phyloP scores from a whole-genome alignment of 2,113 vertebrate species.

The Nothocercus nigrocapillus region DNA sequence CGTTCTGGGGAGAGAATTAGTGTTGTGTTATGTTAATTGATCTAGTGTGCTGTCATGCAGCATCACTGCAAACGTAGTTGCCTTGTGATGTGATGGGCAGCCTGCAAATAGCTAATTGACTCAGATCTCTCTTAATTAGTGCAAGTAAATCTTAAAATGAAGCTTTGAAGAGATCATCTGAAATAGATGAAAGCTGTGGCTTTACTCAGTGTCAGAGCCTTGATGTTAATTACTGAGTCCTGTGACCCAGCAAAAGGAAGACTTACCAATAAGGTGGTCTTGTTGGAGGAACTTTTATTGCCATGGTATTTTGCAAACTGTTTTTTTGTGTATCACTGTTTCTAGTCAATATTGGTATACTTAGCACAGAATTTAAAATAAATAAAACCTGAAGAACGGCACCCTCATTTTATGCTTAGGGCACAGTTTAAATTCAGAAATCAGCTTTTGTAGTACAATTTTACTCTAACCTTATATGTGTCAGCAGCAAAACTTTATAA shows the following conservation, averaged over 20 bases:
- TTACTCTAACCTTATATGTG: background rate
- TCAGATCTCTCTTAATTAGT: slow-evolving; percentile 86
- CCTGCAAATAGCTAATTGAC: slow-evolving; percentile 85
- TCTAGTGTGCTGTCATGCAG: slow-evolving; percentile 79
- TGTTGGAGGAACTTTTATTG: background rate
- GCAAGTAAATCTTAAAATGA: slow-evolving; percentile 84
- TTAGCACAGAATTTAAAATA: background rate
- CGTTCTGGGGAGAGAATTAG: background rate
- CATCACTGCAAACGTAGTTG: slow-evolving; percentile 81
- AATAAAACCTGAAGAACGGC: background rate
- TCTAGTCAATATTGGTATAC: background rate
- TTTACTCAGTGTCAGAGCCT: slow-evolving; percentile 83
- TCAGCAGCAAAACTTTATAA: background rate
- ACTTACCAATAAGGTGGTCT: slow-evolving; percentile 49
- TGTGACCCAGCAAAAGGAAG: slow-evolving; percentile 82
- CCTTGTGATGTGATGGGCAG: slow-evolving; percentile 80
- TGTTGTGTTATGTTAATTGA: slow-evolving; percentile 32
- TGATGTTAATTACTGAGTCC: slow-evolving; percentile 81
- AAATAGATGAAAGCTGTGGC: slow-evolving; percentile 86
- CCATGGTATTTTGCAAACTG: slow-evolving; percentile 18
- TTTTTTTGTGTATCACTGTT: background rate
- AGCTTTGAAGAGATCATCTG: slow-evolving; percentile 87
- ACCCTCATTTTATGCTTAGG: background rate
- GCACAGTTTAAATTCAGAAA: background rate
- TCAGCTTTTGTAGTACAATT: background rate